Base-by-base conservation (phyloP, 1,140 invertebrate genomes). In the Euschistus heros region DNA sequence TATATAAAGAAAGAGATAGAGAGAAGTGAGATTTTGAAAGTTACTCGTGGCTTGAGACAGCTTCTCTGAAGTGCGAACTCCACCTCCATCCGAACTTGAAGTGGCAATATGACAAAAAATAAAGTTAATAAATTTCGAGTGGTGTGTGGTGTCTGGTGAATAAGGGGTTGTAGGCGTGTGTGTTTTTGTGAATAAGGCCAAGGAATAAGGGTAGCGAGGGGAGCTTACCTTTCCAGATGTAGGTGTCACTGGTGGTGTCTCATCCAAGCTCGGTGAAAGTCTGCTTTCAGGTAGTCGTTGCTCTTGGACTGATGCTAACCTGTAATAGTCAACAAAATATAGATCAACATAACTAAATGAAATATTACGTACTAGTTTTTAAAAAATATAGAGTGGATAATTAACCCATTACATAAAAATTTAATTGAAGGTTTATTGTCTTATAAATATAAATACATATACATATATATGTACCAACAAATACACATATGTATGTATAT, bases 51-150 rank as follows among this genome's bases (percentile, higher is more conserved):
- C 78, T 78, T 74, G 80, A 79, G 82, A 93, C 89, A 80, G 89
- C 88, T 84, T 92, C 88, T 85, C 86, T 89, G 89, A 93, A 93
- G 87, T 92, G 87, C 81, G 88, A 83, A 85, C 89, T 92, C 86
- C 88, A 87, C 83, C 89, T 89, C 90, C 90, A 93, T 82, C 88
- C 87, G 84, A 88, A 90, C 88, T 73, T 69, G 60, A 63, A 63
- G 68, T 60, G 63, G 64, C 57, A 62, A 69, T 67, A 65, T 57
- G 63, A 65, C 68, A 69, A 54, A 65, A 68, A 55, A 63, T 27
- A 63, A 42, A 62, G 27, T 67, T 47, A 68, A 33, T 55, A 50
- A 42, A 69, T 57, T 44, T 62, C 33, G 37, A 61, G 59, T 44
- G 37, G 59, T 61, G 59, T 61, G 26, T 61, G 30, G 59, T 57